Conservation (phyloP, 1,140 invertebrate genomes). For the Parapsyche elsis region DNA sequence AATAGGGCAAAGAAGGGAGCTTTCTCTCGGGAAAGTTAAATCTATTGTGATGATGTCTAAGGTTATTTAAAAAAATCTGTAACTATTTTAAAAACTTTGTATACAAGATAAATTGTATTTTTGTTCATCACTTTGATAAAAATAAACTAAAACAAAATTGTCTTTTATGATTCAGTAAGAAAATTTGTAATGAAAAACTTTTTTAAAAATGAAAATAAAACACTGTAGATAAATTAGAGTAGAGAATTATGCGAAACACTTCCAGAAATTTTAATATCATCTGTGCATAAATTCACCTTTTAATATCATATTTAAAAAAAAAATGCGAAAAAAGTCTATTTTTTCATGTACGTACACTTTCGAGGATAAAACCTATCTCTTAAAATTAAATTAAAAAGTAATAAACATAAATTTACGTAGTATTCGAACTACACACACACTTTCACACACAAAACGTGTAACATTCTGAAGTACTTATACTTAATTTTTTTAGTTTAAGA, state of each 20-base stretch:
- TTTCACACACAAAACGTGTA: background rate
- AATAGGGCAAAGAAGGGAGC: slow-evolving; percentile 38
- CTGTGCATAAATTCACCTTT: slow-evolving; percentile 55
- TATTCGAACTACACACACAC: slow-evolving; percentile 3
- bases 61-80: slow-evolving; percentile 29
- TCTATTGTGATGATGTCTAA: slow-evolving; percentile 34
- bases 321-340: slow-evolving; percentile 27
- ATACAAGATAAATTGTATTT: slow-evolving; percentile 46
- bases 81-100: slow-evolving; percentile 43
- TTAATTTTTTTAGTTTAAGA: slow-evolving; percentile 8
- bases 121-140: slow-evolving; percentile 45
- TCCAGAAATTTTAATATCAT: slow-evolving; percentile 52
- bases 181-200: slow-evolving; percentile 52
- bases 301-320: slow-evolving; percentile 48
- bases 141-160: slow-evolving; percentile 39
- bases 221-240: slow-evolving; percentile 49
- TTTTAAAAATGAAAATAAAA: slow-evolving; percentile 50
- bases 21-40: slow-evolving; percentile 25
- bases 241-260: slow-evolving; percentile 49
- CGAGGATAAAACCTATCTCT: background rate
- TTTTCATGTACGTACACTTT: slow-evolving; percentile 38
- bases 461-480: background rate
- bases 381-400: background rate
- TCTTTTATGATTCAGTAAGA: slow-evolving; percentile 44
- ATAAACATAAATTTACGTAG: background rate